Percentiles rank a stretch among this genome's conserved stretches.
phyloP scores from a whole-genome alignment of 2,888 invertebrate species.

The Acrobeloides nanus region DNA sequence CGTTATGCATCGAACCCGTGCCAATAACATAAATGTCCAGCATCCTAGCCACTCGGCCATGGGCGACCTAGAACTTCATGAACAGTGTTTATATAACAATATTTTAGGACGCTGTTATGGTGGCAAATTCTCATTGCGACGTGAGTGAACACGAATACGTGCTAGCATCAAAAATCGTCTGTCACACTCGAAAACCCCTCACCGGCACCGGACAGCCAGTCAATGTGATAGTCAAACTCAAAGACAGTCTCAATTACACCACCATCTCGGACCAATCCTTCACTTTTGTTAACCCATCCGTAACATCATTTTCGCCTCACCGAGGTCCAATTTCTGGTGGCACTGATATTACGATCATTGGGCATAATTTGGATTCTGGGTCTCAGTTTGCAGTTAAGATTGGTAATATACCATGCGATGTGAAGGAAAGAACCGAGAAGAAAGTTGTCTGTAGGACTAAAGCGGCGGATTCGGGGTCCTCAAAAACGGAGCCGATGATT shows the following conservation, averaged over 20 bases:
- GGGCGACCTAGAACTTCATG: too few species aligned
- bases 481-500: slow-evolving; percentile 13
- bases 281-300: slow-evolving; percentile 53
- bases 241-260: slow-evolving; percentile 45
- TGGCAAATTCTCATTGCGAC: slow-evolving; percentile 83
- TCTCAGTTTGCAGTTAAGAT: slow-evolving; percentile 81
- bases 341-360: slow-evolving; percentile 76
- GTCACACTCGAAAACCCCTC: slow-evolving; percentile 55
- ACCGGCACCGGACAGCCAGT: slow-evolving; percentile 20
- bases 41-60: too few species aligned
- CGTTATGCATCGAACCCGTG: too few species aligned
- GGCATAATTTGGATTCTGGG: slow-evolving; percentile 88
- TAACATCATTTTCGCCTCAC: slow-evolving; percentile 63
- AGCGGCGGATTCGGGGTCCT: too few species aligned
- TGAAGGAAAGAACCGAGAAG: slow-evolving; percentile 18
- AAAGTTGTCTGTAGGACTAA: slow-evolving; percentile 30
- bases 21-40: too few species aligned
- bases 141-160: slow-evolving; percentile 68
- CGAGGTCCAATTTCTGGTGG: slow-evolving; percentile 90
- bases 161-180: slow-evolving; percentile 81
- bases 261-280: slow-evolving; percentile 54
- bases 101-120: slow-evolving; percentile 75
- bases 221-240: slow-evolving; percentile 33
- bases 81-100: too few species aligned
- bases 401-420: slow-evolving; percentile 52